Conservation (phyloP, 2,113 vertebrate species). For the Salvelinus namaycush region DNA sequence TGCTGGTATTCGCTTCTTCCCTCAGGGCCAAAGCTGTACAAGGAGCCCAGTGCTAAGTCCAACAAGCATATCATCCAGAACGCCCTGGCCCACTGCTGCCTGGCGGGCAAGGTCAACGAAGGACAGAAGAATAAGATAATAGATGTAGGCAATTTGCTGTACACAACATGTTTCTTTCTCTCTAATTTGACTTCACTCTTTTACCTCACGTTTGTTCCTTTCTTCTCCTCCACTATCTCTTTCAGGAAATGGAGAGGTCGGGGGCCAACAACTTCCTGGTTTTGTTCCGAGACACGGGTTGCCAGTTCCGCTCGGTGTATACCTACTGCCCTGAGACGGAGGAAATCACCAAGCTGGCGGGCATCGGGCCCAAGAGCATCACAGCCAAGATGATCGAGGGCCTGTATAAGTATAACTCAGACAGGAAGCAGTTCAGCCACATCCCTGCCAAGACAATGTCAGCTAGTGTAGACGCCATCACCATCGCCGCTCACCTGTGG, state of each 20-base stretch:
- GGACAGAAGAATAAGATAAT: conserved; percentile 97
- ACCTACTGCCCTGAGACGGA: conserved; percentile 91
- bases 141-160: conserved; percentile 79
- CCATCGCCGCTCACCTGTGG: conserved; percentile 95
- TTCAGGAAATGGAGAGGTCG: conserved; percentile 97
- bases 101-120: conserved; percentile 97
- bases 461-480: conserved; percentile 94
- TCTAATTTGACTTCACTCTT: neutral
- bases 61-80: conserved; percentile 99
- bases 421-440: conserved; percentile 96
- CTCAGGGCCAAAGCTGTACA: conserved; percentile 95
- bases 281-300: conserved; percentile 93
- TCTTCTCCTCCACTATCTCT: conserved; percentile 18
- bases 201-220: neutral
- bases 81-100: conserved; percentile 93
- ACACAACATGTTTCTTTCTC: too few relatives aligned
- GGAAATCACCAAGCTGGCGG: conserved; percentile 90
- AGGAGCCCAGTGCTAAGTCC: conserved; percentile 97
- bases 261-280: conserved; percentile 95
- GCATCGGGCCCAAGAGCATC: conserved; percentile 92
- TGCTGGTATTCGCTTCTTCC: conserved; percentile 26
- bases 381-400: conserved; percentile 94
- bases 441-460: conserved; percentile 98
- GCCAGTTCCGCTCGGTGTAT: conserved; percentile 95
- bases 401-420: conserved; percentile 97